A percentile compares a stretch with the other conserved stretches of the same genome.
phyloP scores from a whole-genome alignment of 1,140 invertebrate genomes.

The Drosophila nigrodunni region DNA sequence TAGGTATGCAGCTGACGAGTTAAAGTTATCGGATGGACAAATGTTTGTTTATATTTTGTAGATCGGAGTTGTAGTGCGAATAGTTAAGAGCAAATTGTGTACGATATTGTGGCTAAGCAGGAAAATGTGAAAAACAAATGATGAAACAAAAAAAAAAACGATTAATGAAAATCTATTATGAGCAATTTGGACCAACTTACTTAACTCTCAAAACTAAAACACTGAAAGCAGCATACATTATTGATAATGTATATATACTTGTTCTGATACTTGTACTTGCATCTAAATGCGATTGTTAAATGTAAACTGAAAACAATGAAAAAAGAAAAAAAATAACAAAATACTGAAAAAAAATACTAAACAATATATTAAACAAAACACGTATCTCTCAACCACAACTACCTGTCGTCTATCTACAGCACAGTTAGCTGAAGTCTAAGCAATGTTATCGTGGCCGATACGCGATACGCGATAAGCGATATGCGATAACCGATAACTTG shows the following conservation, averaged over 20 bases:
- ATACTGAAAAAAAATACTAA: background rate
- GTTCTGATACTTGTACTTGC: constrained; percentile 25
- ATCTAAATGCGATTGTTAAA: constrained; percentile 21
- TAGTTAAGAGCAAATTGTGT: constrained; percentile 21
- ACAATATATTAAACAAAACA: constrained; percentile 7
- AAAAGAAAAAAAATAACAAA: background rate
- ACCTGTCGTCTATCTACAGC: constrained; percentile 52
- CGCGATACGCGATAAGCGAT: background rate
- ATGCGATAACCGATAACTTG: constrained; percentile 1
- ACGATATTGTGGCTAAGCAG: constrained; percentile 21
- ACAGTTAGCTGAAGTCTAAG: constrained; percentile 28
- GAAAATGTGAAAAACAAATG: constrained; percentile 18
- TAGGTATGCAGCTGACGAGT: constrained; percentile 7
- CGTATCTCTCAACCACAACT: constrained; percentile 54
- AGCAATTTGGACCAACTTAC: constrained; percentile 73
- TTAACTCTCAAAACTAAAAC: constrained; percentile 10
- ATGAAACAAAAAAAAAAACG: background rate
- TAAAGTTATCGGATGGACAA: constrained; percentile 17
- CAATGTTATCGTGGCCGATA: background rate
- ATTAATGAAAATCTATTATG: constrained; percentile 29
- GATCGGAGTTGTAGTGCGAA: constrained; percentile 3
- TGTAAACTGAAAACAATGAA: constrained; percentile 16
- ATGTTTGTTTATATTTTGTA: constrained; percentile 25
- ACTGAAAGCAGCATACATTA: constrained; percentile 10
- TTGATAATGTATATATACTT: constrained; percentile 15